A percentile compares a stretch with the other conserved stretches of the same genome.
These are phyloP conservation scores for Nesometra sesokonis DNA, from an alignment of 35 echinoderm and acorn worm species.

Conservation along the genomic window DNA sequence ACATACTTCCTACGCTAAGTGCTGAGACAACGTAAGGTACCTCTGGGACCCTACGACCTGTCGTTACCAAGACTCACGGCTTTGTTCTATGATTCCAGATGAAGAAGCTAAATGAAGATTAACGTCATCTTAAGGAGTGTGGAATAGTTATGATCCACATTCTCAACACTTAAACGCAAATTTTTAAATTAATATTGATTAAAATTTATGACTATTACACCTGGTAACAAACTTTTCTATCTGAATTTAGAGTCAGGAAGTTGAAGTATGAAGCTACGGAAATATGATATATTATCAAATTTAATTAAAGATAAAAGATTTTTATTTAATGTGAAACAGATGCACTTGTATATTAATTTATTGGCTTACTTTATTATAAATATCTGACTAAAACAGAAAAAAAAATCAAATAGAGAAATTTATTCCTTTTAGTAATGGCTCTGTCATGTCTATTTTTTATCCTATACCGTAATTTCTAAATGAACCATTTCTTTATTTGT, in stretches of 20 bases:
- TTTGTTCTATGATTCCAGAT: neutral
- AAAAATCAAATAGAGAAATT: no score
- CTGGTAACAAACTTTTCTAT: neutral
- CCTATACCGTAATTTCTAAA: no score
- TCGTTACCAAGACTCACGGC: neutral
- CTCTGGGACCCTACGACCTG: neutral
- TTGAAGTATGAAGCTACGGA: neutral
- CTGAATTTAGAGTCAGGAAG: neutral
- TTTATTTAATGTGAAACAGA: neutral
- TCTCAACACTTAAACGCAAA: neutral
- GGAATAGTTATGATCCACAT: neutral
- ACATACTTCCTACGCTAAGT: neutral
- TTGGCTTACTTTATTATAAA: no score
- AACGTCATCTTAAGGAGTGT: neutral
- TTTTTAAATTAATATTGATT: neutral
- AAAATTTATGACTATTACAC: neutral
- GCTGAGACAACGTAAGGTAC: neutral
- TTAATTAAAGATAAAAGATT: neutral
- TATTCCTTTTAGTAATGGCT: no score
- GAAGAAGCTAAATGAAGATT: neutral
- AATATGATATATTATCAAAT: neutral
- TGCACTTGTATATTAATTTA: neutral
- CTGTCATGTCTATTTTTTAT: no score
- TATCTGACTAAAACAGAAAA: no score
- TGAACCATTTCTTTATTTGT: no score